Evolutionary conservation across 1,140 invertebrate species (phyloP), one percentile per base, ranked within the genome.

Genomic region (Penaeus chinensis): DNA sequence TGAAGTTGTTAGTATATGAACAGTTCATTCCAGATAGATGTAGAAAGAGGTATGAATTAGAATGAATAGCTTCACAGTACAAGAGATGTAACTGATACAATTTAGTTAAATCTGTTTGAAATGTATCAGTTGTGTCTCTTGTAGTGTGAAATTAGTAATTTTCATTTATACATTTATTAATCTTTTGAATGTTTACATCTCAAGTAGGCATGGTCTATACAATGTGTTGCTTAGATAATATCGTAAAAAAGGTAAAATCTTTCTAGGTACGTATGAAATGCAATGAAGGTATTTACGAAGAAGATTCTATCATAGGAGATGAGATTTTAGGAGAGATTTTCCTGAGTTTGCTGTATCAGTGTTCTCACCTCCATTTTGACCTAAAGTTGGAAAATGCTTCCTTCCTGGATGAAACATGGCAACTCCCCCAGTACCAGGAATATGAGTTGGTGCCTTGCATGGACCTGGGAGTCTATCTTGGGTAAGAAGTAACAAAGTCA

Each of bases 261-360:
- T 81, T 54, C 42, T n/a, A 89, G 89, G 90, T 89, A 13, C 78
- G 88, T 19, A 74, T 79, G 66, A 88, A 84, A 61, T 86, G 89
- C 54, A 78, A 85, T 47, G 63, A 85, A 27, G 71, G 82, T 42
- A 42, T 88, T 66, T 92, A 92, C 89, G 86, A 92, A 86, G 69
- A 82, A 78, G 87, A 87, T 62, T 92, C 90, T 78, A 93, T 94
- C 79, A 85, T 94, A 54, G 94, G 94, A 22, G 93, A 94, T 91
- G 93, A 94, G 91, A 94, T 94, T 88, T 89, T 94, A 32, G 92
- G 92, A 1, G 93, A 94, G 91, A 94, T 95, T 90, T 92, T 94
- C 79, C 85, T 94, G 76, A 94, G 94, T 0, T 93, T 94, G 61
- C 91, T 95, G 42, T 89, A 93, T 82, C 93, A 94, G 92, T 93